Evolutionary conservation across 2,888 invertebrate genomes (phyloP), one percentile per base, ranked within the genome.

Genomic region (Azorinus chamasolen): DNA sequence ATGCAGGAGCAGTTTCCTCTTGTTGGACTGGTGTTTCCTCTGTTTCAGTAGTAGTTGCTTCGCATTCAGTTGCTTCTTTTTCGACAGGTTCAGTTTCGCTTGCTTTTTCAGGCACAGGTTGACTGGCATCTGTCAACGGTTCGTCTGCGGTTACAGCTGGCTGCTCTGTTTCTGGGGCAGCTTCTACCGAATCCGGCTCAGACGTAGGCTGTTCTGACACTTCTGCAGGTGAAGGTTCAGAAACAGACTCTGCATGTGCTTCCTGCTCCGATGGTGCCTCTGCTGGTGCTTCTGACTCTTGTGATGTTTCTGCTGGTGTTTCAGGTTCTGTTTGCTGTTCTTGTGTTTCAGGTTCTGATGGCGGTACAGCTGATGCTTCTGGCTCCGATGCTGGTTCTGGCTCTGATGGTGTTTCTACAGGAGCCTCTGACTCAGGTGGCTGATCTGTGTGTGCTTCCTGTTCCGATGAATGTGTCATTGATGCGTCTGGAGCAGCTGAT

Each of bases 1-100:
- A 12, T 25, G 5, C 27, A 6, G 57, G 20, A 16, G 32, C 57
- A 6, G 10, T 12, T 14, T 32, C 57, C 12, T 6, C n/a, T 16
- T 10, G 14, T 10, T 12, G 57, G 18, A 12, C 43, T 18, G 45
- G 37, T 55, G 48, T 45, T 27, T 51, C 27, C 27, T 69, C 61
- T 53, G 61, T 37, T 59, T 27, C 32, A n/a, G 27, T 14, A 12
- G 18, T 25, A 16, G 20, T 39, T 61, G 50, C 59, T 43, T 43
- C 10, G n/a, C 5, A 22, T 20, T 22, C 61, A 22, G 51, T 4
- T 8, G 25, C 50, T 25, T 5, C 25, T 50, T 32, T 39, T 1
- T 50, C 27, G 3, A 43, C 39, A 14, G n/a, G 51, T 43, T 39
- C 39, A 39, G 51, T 20, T 51, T 37, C 53, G 10, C 22, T 46